Evolutionary conservation across 2,113 vertebrate species (phyloP), one percentile per base, ranked within the genome.

Genomic region (Polypterus bichir): DNA sequence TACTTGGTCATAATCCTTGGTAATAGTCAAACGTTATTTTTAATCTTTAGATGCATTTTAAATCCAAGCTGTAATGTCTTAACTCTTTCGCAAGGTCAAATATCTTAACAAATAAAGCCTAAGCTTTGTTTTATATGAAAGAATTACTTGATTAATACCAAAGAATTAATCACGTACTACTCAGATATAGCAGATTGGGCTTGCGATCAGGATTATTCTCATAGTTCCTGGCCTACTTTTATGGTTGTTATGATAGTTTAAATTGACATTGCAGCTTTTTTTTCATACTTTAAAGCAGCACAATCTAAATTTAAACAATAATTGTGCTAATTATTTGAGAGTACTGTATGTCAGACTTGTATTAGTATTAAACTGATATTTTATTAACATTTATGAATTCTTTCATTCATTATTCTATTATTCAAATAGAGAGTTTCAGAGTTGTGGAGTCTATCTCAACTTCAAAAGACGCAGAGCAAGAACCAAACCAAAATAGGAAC

Each of bases 81-180:
- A 88, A 86, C 85, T 88, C 85, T 84, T 68, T n/a, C 66, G 78
- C 83, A 86, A 83, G 84, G 81, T 86, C 84, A 88, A 85, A 83
- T 85, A 85, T 85, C 83, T 87, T 84, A 81, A 83, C 81, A 85
- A 86, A 87, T 86, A 84, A 81, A 80, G 80, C 81, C 84, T 85
- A 86, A 83, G 83, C 83, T 87, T 89, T 89, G 83, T 89, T 89
- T 86, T 86, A 85, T 87, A 83, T 84, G 82, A 85, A 87, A 84
- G 83, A 88, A 86, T 86, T 87, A 88, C 84, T 86, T 81, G 83
- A 87, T 87, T 87, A 88, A 86, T 86, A 83, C 79, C 73, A 44
- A 89, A 86, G 83, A 86, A 86, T 89, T 87, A 87, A 89, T 88
- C 85, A 86, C 75, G 75, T 79, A 82, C 81, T 81, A 79, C 83